Evolutionary conservation across 2,888 invertebrate species (phyloP).

Genomic region (Ectemnius cavifrons): DNA sequence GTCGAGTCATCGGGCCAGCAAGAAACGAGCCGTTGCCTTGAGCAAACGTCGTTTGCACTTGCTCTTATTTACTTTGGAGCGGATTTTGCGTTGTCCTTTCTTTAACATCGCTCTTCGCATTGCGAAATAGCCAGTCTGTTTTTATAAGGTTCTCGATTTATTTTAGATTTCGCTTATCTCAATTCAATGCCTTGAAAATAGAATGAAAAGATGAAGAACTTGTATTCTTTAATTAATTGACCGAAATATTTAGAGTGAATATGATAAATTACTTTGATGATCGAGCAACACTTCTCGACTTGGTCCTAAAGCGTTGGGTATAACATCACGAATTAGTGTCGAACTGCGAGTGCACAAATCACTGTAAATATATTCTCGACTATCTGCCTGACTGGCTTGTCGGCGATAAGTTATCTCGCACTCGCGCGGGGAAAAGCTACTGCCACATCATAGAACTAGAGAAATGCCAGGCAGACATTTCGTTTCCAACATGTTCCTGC

Average conservation of each 20-base stretch:
- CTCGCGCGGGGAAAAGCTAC: neutral
- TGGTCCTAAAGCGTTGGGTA: neutral
- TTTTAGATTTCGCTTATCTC: too few relatives aligned
- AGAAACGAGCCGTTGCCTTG: conserved; percentile 37
- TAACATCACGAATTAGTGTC: neutral
- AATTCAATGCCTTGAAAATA: too few relatives aligned
- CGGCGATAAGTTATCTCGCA: neutral
- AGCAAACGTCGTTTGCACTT: conserved; percentile 42
- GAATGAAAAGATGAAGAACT: neutral
- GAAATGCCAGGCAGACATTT: neutral
- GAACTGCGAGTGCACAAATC: neutral
- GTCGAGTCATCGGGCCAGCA: conserved; percentile 49
- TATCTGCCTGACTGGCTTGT: neutral
- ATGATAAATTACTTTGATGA: neutral
- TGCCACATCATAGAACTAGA: conserved; percentile 3
- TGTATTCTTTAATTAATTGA: neutral
- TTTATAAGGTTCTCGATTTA: too few relatives aligned
- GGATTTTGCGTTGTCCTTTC: neutral
- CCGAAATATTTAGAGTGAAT: neutral
- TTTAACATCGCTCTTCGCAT: neutral
- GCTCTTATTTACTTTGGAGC: conserved; percentile 38
- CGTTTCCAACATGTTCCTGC: neutral
- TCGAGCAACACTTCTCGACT: neutral
- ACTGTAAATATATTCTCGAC: conserved; percentile 2
- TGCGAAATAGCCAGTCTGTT: neutral